Base-by-base conservation (phyloP, 1,140 invertebrate species). In the Drosophila grimshawi region DNA sequence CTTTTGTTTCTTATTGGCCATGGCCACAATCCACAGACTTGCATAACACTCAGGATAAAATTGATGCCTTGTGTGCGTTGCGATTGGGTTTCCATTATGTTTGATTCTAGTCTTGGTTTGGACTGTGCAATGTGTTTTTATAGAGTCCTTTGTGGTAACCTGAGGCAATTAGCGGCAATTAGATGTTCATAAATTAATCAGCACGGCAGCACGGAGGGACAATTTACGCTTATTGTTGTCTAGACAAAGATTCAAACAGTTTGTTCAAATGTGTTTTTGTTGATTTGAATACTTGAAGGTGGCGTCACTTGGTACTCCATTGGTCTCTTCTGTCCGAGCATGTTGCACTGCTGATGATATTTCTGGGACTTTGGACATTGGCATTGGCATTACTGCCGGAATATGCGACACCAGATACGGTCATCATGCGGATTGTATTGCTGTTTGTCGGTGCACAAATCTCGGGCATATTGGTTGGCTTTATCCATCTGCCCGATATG, bases 391-490 rank as follows among this genome's bases (percentile, higher is more conserved):
- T 88, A 56, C 37, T 92, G 56, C 76, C 80, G 1, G 57, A 85
- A 1, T 88, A 78, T 56, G 76, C 86, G 0, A 35, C 52, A 19
- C 81, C 90, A 0, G 39, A 74, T 11, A 79, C 85, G 1, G 64
- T 53, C 27, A 82, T 92, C 33, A 92, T 92, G 91, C 81, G 92
- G 3, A 91, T 92, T 33, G 76, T 77, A 43, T 78, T 92, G 56
- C 73, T 92, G 0, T 91, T 92, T 65, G 82, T 92, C 32, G 91
- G 92, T 4, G 92, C 91, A 7, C 91, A 92, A 53, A 67, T 88
- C 32, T 56, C 78, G 4, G 92, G 92, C 1, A 81, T 92, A n/a
- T 46, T 92, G 65, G 85, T 92, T 35, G 80, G 81, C 10, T 91
- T 90, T 4, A 61, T 88, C 1, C 76, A 80, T 10, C 37, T 92